phyloP scores from a whole-genome alignment of 2,888 invertebrate species.

The Suillia variegata region DNA sequence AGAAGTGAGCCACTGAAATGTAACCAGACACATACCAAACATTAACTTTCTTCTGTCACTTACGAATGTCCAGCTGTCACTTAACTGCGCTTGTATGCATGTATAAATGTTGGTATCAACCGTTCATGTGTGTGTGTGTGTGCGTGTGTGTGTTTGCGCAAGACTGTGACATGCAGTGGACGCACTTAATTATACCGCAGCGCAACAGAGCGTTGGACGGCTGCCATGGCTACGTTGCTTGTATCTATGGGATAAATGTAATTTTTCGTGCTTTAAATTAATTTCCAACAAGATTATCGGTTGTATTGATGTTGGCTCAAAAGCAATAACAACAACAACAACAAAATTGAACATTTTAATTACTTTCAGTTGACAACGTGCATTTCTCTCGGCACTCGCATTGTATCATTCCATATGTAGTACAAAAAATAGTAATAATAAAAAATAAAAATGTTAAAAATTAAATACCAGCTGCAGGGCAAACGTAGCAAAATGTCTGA shows the following conservation, averaged over 20 bases:
- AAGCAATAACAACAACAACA: not conserved
- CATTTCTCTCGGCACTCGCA: not conserved
- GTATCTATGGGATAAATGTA: constrained; percentile 9
- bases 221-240: not conserved
- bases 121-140: constrained; percentile 18
- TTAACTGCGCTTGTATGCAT: constrained; percentile 30
- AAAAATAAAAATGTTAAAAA: no score
- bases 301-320: constrained; percentile 20
- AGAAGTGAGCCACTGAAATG: not conserved
- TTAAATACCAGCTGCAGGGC: not conserved
- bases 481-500: not conserved
- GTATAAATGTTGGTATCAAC: constrained; percentile 11
- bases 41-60: constrained; percentile 35
- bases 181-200: not conserved
- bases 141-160: constrained; percentile 11
- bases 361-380: not conserved
- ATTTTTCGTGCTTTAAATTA: constrained; percentile 28
- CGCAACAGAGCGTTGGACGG: not conserved
- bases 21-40: not conserved
- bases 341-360: constrained; percentile 1
- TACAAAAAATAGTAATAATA: not conserved
- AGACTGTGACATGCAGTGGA: not conserved
- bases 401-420: not conserved
- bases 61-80: constrained; percentile 41
- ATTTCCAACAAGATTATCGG: constrained; percentile 32